These are phyloP conservation scores for Eudasyphora cyanicolor DNA, from an alignment of 2,888 invertebrate genomes.

Conservation along the genomic window DNA sequence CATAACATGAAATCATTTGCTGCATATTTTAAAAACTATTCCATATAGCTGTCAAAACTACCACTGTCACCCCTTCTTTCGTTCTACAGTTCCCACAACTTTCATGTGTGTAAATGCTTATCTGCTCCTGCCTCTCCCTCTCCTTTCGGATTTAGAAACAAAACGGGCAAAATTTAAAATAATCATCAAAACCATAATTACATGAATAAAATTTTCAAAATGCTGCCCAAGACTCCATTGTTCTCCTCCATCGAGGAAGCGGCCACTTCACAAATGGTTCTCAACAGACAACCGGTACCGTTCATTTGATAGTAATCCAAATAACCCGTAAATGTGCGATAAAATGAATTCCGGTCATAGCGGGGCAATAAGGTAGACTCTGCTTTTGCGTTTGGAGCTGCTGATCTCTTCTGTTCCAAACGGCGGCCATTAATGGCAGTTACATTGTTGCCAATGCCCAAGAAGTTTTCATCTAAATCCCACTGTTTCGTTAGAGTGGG, in stretches of 20 bases:
- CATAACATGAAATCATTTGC: no score
- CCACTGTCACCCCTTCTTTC: not conserved
- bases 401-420: slow-evolving; percentile 5
- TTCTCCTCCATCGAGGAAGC: slow-evolving; percentile 75
- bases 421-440: slow-evolving; percentile 73
- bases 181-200: slow-evolving; percentile 79
- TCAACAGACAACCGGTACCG: slow-evolving; percentile 83
- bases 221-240: slow-evolving; percentile 85
- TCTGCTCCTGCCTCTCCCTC: not conserved
- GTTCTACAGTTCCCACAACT: not conserved
- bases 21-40: no score
- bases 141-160: not conserved
- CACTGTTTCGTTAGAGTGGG: no score
- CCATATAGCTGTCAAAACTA: not conserved
- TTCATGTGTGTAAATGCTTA: not conserved
- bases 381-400: slow-evolving; percentile 30
- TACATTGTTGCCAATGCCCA: slow-evolving; percentile 74
- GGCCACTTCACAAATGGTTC: slow-evolving; percentile 85
- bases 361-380: slow-evolving; percentile 41
- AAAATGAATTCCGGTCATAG: slow-evolving; percentile 74
- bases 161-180: not conserved
- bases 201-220: slow-evolving; percentile 86
- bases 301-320: slow-evolving; percentile 75
- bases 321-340: slow-evolving; percentile 73
- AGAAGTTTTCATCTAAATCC: slow-evolving; percentile 73